A percentile compares a stretch with the other conserved stretches of the same genome.
Evolutionary conservation across 2,888 invertebrate genomes (phyloP).

Genomic region (Zhuqinia jingwanae): DNA sequence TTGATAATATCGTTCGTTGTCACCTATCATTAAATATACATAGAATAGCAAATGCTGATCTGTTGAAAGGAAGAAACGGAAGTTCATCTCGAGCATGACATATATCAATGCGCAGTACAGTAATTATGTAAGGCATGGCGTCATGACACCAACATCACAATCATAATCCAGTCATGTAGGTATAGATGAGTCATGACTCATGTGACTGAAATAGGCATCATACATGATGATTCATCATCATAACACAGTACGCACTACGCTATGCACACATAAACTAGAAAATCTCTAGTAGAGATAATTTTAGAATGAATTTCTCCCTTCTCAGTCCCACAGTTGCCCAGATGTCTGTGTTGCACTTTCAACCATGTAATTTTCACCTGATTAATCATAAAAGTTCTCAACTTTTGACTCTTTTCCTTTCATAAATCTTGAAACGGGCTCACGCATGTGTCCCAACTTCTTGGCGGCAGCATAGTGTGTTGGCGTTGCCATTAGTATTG

Average conservation of each 20-base stretch:
- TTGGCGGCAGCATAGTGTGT: background rate
- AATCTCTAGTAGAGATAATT: conserved; percentile 45
- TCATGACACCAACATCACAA: background rate
- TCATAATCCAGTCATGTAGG: no score
- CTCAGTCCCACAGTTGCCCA: background rate
- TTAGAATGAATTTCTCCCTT: conserved; percentile 13
- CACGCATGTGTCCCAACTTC: background rate
- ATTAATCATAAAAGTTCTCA: conserved; percentile 75
- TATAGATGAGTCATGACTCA: background rate
- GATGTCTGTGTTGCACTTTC: conserved; percentile 48
- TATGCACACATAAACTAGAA: no score
- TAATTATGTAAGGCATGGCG: no score
- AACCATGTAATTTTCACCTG: conserved; percentile 79
- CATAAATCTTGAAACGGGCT: conserved; percentile 57
- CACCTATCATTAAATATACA: background rate
- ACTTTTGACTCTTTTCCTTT: conserved; percentile 19
- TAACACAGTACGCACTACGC: background rate
- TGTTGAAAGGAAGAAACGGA: conserved; percentile 42
- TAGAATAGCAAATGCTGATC: background rate
- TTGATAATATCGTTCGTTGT: background rate
- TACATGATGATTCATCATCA: background rate
- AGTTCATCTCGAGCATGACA: conserved; percentile 25
- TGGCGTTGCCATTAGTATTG: conserved; percentile 7
- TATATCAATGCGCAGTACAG: no score
- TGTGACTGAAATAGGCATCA: no score